phyloP scores from a whole-genome alignment of 2,797 vertebrate genomes.

The Enteromius afrohamiltoni region DNA sequence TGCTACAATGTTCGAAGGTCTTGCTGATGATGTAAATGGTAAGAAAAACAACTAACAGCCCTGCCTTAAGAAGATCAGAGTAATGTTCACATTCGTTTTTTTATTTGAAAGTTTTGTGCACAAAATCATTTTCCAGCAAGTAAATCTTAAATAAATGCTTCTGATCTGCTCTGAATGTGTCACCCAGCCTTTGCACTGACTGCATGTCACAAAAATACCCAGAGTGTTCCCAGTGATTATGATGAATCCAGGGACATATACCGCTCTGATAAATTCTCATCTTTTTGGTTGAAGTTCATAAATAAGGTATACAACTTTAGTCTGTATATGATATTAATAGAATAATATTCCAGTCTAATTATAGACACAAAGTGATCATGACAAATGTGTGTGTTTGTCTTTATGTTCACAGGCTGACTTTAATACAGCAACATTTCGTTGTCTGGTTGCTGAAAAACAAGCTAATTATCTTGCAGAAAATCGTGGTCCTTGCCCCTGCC shows the following conservation, averaged over 20 bases:
- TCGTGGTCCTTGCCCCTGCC: accelerated
- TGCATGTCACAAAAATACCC: background rate
- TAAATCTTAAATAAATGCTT: background rate
- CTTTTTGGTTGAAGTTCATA: background rate
- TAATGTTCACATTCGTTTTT: no score
- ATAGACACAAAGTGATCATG: background rate
- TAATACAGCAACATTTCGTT: accelerated
- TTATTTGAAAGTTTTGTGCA: background rate
- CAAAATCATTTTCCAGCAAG: background rate
- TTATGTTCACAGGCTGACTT: background rate
- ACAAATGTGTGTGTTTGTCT: background rate
- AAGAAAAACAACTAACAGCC: background rate
- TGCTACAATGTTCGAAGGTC: accelerated
- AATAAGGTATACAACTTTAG: background rate
- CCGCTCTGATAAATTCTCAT: constrained; percentile 3
- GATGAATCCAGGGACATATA: accelerated
- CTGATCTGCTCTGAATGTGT: background rate
- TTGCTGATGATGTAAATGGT: accelerated
- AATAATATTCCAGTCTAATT: background rate
- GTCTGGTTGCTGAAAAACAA: accelerated
- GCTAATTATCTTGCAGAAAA: accelerated
- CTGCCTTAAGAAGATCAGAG: background rate
- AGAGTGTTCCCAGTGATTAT: background rate
- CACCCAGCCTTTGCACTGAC: background rate
- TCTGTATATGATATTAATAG: background rate